A percentile compares a stretch with the other conserved stretches of the same genome.
Evolutionary conservation across 1,140 invertebrate species (phyloP).

Genomic region (Augochlora pura): DNA sequence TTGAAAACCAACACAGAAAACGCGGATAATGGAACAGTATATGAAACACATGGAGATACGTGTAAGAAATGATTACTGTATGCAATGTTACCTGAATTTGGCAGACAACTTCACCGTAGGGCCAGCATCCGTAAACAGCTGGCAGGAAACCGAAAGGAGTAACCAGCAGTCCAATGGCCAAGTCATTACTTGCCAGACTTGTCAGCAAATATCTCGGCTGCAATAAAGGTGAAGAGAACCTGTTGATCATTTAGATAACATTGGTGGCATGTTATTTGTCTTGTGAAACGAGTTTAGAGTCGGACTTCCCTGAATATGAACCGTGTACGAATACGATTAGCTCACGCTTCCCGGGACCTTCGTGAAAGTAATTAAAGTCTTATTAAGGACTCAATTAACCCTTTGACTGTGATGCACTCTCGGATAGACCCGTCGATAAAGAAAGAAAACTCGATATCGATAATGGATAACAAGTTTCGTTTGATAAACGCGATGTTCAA

Average conservation of each 20-base stretch:
- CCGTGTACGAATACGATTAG: no score
- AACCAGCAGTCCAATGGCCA: constrained; percentile 90
- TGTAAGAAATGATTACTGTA: neutral
- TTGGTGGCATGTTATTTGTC: constrained; percentile 19
- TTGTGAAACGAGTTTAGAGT: neutral
- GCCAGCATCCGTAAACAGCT: constrained; percentile 91
- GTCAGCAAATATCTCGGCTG: constrained; percentile 92
- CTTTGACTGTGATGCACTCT: no score
- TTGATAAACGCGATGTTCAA: no score
- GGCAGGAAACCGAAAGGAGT: constrained; percentile 90
- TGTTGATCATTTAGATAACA: constrained; percentile 58
- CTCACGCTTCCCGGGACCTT: no score
- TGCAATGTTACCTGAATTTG: constrained; percentile 89
- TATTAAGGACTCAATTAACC: no score
- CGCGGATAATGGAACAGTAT: no score
- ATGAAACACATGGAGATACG: neutral
- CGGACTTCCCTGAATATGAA: neutral
- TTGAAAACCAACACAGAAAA: no score
- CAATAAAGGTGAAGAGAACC: constrained; percentile 75
- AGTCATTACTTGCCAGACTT: constrained; percentile 90
- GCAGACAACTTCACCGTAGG: constrained; percentile 92
- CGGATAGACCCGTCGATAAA: no score
- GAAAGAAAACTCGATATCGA: no score
- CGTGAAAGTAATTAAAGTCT: no score
- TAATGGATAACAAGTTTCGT: no score